A percentile compares a stretch with the other conserved stretches of the same genome.
These are phyloP conservation scores for Botia kubotai DNA, from an alignment of 2,797 vertebrate genomes.

Conservation along the genomic window DNA sequence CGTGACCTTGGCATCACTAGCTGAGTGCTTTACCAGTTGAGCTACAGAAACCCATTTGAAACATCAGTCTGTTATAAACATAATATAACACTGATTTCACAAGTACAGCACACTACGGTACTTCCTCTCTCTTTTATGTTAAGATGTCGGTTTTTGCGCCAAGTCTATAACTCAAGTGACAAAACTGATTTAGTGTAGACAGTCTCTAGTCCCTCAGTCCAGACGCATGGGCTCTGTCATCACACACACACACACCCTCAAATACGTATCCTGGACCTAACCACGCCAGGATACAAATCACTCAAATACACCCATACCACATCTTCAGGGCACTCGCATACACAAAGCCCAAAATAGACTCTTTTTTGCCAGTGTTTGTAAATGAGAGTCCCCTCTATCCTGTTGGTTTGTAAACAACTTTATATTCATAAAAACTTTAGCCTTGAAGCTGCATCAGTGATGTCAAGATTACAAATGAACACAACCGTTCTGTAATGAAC, in stretches of 20 bases:
- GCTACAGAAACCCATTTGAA: neutral
- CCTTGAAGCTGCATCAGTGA: constrained; percentile 54
- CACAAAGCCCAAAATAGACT: constrained; percentile 25
- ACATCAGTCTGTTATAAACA: constrained; percentile 1
- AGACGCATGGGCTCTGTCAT: neutral
- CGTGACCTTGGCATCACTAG: neutral
- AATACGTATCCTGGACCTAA: neutral
- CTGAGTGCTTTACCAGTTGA: too few species aligned
- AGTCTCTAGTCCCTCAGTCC: constrained; percentile 16
- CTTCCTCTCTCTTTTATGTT: neutral
- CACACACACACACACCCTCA: constrained; percentile 6
- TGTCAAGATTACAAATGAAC: constrained; percentile 53
- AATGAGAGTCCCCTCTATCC: constrained; percentile 50
- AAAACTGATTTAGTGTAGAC: constrained; percentile 39
- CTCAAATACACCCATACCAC: constrained; percentile 25
- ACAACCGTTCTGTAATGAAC: constrained; percentile 40
- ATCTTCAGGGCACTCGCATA: constrained; percentile 22
- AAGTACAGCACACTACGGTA: neutral
- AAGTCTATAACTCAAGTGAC: constrained; percentile 41
- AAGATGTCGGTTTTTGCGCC: constrained; percentile 3
- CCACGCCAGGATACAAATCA: constrained; percentile 38
- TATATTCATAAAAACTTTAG: constrained; percentile 64
- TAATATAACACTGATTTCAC: constrained; percentile 10
- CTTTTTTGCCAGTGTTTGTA: constrained; percentile 34
- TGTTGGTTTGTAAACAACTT: constrained; percentile 63